Conservation (phyloP, 2,113 vertebrate species). For the Rana temporaria region DNA sequence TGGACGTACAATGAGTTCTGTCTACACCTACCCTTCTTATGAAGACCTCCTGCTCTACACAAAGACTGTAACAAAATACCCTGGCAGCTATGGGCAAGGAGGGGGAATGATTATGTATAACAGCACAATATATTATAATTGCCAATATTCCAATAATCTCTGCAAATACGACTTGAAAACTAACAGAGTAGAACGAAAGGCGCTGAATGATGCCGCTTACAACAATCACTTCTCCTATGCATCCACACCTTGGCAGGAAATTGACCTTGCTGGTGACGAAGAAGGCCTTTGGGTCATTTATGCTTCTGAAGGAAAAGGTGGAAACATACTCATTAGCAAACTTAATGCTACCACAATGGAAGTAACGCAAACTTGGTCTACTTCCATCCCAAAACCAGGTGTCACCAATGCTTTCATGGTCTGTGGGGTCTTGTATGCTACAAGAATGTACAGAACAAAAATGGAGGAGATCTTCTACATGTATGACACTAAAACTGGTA, state of each 20-base stretch:
- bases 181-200: conserved; percentile 59
- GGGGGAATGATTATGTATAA: conserved; percentile 76
- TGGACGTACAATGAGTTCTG: conserved; percentile 64
- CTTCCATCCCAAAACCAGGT: neutral
- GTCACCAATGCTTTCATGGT: conserved; percentile 62
- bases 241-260: conserved; percentile 75
- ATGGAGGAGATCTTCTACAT: conserved; percentile 31
- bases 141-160: conserved; percentile 60
- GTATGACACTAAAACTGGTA: too few species aligned
- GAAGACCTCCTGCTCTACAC: conserved; percentile 79
- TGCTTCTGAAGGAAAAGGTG: conserved; percentile 68
- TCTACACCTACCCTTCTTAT: conserved; percentile 72
- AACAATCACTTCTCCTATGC: conserved; percentile 90
- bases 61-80: too few species aligned
- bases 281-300: conserved; percentile 91
- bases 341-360: conserved; percentile 66
- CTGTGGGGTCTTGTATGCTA: conserved; percentile 67
- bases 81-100: conserved; percentile 72
- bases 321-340: conserved; percentile 71
- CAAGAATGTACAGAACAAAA: neutral
- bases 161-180: conserved; percentile 68
- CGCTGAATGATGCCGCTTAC: conserved; percentile 74
- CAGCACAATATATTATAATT: conserved; percentile 78
- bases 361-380: too few species aligned
- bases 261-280: too few species aligned